phyloP scores from a whole-genome alignment of 2,113 vertebrate genomes.

The Crotalus horridus region DNA sequence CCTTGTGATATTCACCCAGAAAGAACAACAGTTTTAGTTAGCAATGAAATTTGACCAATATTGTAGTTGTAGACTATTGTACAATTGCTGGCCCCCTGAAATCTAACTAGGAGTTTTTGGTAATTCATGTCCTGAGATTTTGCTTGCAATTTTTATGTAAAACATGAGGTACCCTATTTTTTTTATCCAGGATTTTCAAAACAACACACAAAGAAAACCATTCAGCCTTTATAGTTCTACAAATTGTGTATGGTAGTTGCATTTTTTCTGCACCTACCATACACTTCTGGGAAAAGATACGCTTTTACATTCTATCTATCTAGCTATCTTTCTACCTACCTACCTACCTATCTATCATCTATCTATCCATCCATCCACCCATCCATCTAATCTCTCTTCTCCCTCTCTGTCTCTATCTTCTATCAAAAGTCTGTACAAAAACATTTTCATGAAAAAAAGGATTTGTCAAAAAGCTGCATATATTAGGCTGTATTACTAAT shows the following conservation, averaged over 20 bases:
- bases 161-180: background rate
- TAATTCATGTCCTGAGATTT: background rate
- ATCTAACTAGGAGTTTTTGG: background rate
- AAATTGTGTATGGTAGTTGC: background rate
- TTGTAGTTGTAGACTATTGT: background rate
- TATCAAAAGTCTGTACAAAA: background rate
- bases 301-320: background rate
- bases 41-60: background rate
- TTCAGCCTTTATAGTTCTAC: background rate
- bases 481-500: too few species aligned
- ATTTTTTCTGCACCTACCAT: background rate
- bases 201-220: background rate
- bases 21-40: background rate
- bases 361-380: too few species aligned
- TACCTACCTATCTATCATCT: background rate
- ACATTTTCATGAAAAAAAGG: background rate
- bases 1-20: background rate
- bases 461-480: too few species aligned
- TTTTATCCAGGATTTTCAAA: background rate
- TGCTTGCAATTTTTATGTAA: conserved; percentile 2
- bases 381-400: too few species aligned
- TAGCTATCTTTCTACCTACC: too few species aligned
- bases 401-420: too few species aligned
- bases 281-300: background rate
- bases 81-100: background rate